Evolutionary conservation across 2,888 invertebrate species (phyloP), one percentile per base, ranked within the genome.

Genomic region (Adelognathus sp.): DNA sequence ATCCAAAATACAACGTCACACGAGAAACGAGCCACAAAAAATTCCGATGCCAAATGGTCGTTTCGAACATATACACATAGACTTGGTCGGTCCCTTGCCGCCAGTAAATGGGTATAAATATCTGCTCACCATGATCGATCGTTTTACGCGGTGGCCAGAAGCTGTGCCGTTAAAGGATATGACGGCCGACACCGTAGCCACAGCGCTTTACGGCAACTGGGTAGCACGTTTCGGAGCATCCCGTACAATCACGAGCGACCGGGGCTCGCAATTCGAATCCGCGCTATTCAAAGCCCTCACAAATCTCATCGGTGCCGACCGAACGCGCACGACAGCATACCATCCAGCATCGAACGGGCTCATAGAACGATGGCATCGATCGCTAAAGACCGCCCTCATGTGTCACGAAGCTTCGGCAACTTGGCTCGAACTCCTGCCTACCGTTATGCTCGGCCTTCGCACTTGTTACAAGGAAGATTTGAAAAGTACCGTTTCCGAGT

Each of bases 61-160:
- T 16, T 91, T 92, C 81, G 81, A 84, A 4, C 90, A 91, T 76
- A 81, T 92, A 9, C 91, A 92, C 81, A 84, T 92, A 2, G 91
- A 92, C 80, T 78, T 92, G 2, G 86, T 92, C 0, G 91, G 91
- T 89, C 91, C 92, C 0, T 75, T 92, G n/a, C 90, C 91, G n/a
- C 3, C 67, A 1, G 87, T 88, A 0, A 86, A 88, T 0, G 78
- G 64, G 16, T 81, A 67, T 54, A 50, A 56, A 6, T 86, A 84
- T 56, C 66, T 74, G 24, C 63, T 84, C 5, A 85, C 85, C 0
- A 66, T 29, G 74, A 81, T 14, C 46, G 46, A 46, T 11, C 46
- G 46, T 1, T 46, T 46, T 11, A 21, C 46, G 7, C 21, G 46
- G 1, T 88, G 85, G 88, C 86, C 83, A 2, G 85, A 87, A 50